Conservation (phyloP, 2,797 vertebrate genomes). For the Myotis vivesi region DNA sequence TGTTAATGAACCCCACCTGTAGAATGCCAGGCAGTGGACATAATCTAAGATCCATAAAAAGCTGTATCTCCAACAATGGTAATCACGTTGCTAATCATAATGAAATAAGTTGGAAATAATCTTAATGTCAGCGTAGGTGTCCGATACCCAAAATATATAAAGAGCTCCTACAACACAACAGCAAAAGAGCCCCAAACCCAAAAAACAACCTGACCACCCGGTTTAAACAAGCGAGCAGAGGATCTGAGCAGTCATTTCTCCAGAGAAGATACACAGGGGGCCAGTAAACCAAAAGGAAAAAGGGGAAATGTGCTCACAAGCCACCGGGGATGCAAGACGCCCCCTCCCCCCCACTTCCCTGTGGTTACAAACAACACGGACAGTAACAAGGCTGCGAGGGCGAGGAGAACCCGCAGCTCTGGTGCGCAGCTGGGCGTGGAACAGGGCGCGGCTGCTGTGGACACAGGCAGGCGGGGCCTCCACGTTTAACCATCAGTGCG, state of each 20-base stretch:
- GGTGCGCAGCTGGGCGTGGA: neutral
- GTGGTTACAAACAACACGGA: too few relatives aligned
- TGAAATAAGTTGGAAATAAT: neutral
- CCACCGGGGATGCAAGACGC: neutral
- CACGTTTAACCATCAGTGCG: neutral
- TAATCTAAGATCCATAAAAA: slow-evolving; percentile 13
- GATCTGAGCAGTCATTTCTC: neutral
- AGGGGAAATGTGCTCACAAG: neutral
- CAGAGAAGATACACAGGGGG: neutral
- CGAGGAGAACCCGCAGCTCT: neutral
- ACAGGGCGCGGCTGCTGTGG: neutral
- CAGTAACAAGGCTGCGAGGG: too few relatives aligned
- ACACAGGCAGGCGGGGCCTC: neutral
- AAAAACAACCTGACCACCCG: neutral
- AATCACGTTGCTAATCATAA: neutral
- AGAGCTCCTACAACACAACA: neutral
- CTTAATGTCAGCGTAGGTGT: neutral
- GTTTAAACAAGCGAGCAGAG: neutral
- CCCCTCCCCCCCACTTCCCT: neutral
- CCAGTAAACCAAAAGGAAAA: neutral
- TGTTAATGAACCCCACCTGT: neutral
- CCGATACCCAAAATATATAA: neutral
- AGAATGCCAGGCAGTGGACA: slow-evolving; percentile 11
- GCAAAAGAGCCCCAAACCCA: neutral
- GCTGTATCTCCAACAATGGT: neutral